Percentiles rank a stretch among this genome's conserved stretches.
phyloP scores from a whole-genome alignment of 1,140 invertebrate genomes.

The Aradophagus sp. region DNA sequence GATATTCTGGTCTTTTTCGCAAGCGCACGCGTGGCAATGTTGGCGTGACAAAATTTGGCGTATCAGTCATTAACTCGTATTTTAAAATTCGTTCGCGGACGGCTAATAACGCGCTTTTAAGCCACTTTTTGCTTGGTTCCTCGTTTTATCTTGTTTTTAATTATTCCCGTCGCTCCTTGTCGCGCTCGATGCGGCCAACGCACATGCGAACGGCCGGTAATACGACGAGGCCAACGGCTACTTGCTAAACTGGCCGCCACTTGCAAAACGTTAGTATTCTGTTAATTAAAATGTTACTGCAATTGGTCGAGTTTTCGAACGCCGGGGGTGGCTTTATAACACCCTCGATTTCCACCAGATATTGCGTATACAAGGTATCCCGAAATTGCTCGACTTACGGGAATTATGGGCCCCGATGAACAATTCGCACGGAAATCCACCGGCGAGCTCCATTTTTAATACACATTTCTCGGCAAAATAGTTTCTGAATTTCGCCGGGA shows the following conservation, averaged over 20 bases:
- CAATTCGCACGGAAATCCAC: slow-evolving; percentile 50
- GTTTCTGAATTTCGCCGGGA: slow-evolving; percentile 9
- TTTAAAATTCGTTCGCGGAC: slow-evolving; percentile 37
- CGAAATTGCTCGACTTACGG: slow-evolving; percentile 55
- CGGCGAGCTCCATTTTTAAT: slow-evolving; percentile 42
- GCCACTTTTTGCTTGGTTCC: slow-evolving; percentile 16
- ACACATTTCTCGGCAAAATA: slow-evolving; percentile 8
- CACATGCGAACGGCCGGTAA: slow-evolving; percentile 38
- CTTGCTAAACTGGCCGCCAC: slow-evolving; percentile 46
- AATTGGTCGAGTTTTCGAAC: slow-evolving; percentile 48
- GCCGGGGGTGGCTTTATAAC: slow-evolving; percentile 44
- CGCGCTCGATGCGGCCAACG: slow-evolving; percentile 9
- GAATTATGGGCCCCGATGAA: slow-evolving; percentile 50
- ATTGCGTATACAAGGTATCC: slow-evolving; percentile 58
- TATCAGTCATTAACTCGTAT: slow-evolving; percentile 43
- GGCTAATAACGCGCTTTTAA: slow-evolving; percentile 40
- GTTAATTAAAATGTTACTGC: slow-evolving; percentile 65
- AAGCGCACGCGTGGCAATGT: not conserved
- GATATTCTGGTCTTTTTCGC: slow-evolving; percentile 27
- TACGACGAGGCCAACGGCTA: slow-evolving; percentile 46
- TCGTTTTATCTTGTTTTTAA: not conserved
- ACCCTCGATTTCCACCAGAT: slow-evolving; percentile 42
- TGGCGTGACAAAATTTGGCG: slow-evolving; percentile 20
- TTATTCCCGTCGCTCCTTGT: slow-evolving; percentile 24
- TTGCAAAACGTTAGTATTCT: slow-evolving; percentile 61